A percentile compares a stretch with the other conserved stretches of the same genome.
These are phyloP conservation scores for Andrena marginata DNA, from an alignment of 2,888 invertebrate species.

Conservation along the genomic window DNA sequence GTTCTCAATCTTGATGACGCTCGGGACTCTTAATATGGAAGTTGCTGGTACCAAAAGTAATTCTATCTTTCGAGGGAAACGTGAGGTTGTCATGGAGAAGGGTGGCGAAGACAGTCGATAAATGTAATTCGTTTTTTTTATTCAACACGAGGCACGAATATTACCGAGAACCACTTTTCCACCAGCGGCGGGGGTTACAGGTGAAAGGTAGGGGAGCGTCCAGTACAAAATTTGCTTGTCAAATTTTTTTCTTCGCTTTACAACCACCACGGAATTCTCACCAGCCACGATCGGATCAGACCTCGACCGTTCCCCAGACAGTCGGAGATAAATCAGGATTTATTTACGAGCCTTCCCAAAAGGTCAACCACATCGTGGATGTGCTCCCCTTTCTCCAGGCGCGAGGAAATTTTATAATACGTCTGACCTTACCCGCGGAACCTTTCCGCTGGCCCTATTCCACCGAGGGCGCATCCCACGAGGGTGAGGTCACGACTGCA, in stretches of 20 bases:
- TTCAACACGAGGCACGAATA: background rate
- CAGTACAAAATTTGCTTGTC: background rate
- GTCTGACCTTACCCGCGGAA: slow-evolving; percentile 54
- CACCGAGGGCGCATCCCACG: slow-evolving; percentile 49
- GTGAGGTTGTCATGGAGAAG: too few species aligned
- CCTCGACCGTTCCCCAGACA: background rate
- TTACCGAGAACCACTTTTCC: too few species aligned
- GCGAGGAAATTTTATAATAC: slow-evolving; percentile 69
- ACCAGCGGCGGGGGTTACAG: too few species aligned
- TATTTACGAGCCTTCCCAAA: slow-evolving; percentile 66
- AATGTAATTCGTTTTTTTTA: background rate
- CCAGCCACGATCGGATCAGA: slow-evolving; percentile 17
- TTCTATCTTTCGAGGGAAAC: too few species aligned
- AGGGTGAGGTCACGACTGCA: slow-evolving; percentile 66
- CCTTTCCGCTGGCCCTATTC: slow-evolving; percentile 55
- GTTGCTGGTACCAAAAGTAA: too few species aligned
- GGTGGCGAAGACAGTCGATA: too few species aligned
- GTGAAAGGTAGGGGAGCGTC: background rate
- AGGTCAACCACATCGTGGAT: slow-evolving; percentile 49
- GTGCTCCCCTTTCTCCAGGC: slow-evolving; percentile 29
- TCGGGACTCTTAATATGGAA: background rate
- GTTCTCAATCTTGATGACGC: background rate
- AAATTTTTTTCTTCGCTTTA: slow-evolving; percentile 6
- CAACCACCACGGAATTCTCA: slow-evolving; percentile 1
- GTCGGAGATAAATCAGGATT: slow-evolving; percentile 66